Conservation (phyloP, 2,888 invertebrate species). For the Onchidella celtica region DNA sequence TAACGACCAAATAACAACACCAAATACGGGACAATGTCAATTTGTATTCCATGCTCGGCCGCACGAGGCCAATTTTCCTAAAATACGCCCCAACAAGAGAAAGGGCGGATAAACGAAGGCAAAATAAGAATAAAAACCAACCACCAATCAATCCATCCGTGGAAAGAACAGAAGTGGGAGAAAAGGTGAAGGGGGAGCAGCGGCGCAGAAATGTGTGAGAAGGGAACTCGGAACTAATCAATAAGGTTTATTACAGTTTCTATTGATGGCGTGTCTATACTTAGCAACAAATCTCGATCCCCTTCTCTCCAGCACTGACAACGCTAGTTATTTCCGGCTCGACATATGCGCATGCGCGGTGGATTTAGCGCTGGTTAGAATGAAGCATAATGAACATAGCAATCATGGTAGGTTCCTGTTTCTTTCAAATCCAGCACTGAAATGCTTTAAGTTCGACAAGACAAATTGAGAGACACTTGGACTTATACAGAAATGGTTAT, state of each 20-base stretch:
- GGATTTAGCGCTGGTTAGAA: not conserved
- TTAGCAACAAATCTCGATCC: not conserved
- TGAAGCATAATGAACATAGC: not conserved
- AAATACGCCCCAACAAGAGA: not conserved
- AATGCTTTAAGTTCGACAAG: not conserved
- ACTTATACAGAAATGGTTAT: not conserved
- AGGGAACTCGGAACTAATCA: not conserved
- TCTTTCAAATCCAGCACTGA: not conserved
- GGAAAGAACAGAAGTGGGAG: too few species aligned
- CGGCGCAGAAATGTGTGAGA: too few species aligned
- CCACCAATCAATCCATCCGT: too few species aligned
- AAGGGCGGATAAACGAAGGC: not conserved
- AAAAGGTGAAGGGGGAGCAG: too few species aligned
- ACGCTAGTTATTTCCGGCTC: not conserved
- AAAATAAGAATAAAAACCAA: too few species aligned
- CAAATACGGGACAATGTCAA: not conserved
- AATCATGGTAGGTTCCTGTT: not conserved
- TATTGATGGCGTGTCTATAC: not conserved
- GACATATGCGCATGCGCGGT: not conserved
- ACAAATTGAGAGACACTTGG: not conserved
- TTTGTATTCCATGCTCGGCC: not conserved
- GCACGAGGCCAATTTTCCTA: not conserved
- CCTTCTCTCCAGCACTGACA: not conserved
- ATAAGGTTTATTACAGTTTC: not conserved
- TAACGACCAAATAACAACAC: not conserved